Base-by-base conservation (phyloP, 2,888 invertebrate species). In the Athalia circularis region DNA sequence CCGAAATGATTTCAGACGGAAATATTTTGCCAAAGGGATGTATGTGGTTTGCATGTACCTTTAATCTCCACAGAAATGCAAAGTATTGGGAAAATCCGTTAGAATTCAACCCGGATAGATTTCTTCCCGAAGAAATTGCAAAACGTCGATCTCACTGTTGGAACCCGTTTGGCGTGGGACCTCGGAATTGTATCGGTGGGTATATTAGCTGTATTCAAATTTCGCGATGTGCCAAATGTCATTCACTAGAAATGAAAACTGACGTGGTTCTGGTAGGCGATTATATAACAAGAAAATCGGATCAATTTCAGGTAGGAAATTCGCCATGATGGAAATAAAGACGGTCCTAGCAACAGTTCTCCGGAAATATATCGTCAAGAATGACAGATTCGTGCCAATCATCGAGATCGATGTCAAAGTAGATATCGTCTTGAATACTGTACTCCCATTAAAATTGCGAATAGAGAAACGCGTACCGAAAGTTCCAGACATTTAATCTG, bases 51-150 rank as follows among this genome's bases (percentile, higher is more conserved):
- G 88, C 94, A 6, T 92, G 92, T 62, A 92, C 94, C n/a, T 93
- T 90, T 83, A 93, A 94, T 83, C 84, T 94, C 6, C 95, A 95
- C 87, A 92, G 93, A 6, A 92, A 94, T 85, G 92, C 93, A 0
- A 91, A 92, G n/a, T 90, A 93, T 72, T 96, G 92, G 90, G 92
- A 93, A 0, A 91, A 95, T 81, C 94, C 96, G 0, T 89, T 92
- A 67, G 91, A 90, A 80, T 95, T 94, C 86, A 93, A 94, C 85
- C 91, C 91, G 0, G 95, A 95, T 75, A 90, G 95, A 81, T 96
- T 96, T 88, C 86, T 94, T 57, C 92, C 93, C 0, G 93, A 95
- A 84, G 83, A 81, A 43, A 70, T 65, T 0, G 29, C 79, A 13
- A 81, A 81, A 7, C 68, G 68, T 43, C 68, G 54, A 52, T 54